Conservation (phyloP, 2,113 vertebrate species). For the Periophthalmodon schlosseri region DNA sequence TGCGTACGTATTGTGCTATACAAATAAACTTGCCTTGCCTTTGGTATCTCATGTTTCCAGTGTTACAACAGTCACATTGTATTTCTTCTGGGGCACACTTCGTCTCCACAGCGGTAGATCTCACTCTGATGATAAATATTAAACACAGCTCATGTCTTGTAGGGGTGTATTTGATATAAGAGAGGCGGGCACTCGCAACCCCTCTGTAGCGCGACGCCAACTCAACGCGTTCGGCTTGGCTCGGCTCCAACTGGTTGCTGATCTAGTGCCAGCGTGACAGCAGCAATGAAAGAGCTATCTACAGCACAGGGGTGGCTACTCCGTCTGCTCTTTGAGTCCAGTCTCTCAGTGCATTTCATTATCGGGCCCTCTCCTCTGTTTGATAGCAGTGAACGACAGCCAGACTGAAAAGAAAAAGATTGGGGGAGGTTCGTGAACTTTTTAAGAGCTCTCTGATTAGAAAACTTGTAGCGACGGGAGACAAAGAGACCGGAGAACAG, state of each 20-base stretch:
- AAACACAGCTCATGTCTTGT: background rate
- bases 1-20: too few relatives aligned
- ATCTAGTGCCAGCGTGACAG: slow-evolving; percentile 31
- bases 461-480: slow-evolving; percentile 2
- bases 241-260: slow-evolving; percentile 33
- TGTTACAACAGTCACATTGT: background rate
- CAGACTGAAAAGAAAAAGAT: slow-evolving; percentile 3
- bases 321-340: slow-evolving; percentile 7
- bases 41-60: background rate
- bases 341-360: background rate
- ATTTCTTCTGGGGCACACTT: background rate
- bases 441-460: background rate
- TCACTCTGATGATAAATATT: background rate
- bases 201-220: slow-evolving; percentile 38
- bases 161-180: slow-evolving; percentile 10
- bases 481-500: slow-evolving; percentile 10
- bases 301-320: slow-evolving; percentile 2
- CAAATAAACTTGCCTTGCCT: too few relatives aligned
- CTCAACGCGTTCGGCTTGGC: slow-evolving; percentile 15
- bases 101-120: background rate
- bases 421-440: slow-evolving; percentile 10
- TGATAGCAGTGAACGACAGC: slow-evolving; percentile 3
- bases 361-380: slow-evolving; percentile 14
- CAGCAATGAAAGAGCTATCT: slow-evolving; percentile 32
- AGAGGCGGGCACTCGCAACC: slow-evolving; percentile 18